Percentiles rank a stretch among this genome's conserved stretches.
These are phyloP conservation scores for Amia ocellicauda DNA, from an alignment of 2,113 vertebrate species.

Conservation along the genomic window DNA sequence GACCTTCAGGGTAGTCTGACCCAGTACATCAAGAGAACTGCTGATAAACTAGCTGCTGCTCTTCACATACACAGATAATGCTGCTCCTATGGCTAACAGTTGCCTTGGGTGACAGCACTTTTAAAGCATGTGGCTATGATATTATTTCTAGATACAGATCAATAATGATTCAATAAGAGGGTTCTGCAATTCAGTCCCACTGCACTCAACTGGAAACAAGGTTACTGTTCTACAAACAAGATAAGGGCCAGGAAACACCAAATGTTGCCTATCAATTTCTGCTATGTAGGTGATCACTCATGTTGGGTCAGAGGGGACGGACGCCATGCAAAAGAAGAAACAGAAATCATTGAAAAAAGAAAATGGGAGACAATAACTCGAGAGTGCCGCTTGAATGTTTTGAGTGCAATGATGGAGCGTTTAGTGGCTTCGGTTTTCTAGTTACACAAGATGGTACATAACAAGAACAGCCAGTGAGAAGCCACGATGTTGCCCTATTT, in stretches of 20 bases:
- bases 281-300: not conserved
- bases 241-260: conserved; percentile 1
- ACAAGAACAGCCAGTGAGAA: not conserved
- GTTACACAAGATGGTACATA: not conserved
- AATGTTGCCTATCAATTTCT: not conserved
- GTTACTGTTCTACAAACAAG: conserved; percentile 4
- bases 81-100: not conserved
- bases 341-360: not conserved
- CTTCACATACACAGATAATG: not conserved
- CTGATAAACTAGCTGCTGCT: not conserved
- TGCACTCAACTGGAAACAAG: not conserved
- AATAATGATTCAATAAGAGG: conserved; percentile 3
- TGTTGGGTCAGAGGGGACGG: not conserved
- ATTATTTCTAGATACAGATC: not conserved
- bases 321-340: not conserved
- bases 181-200: not conserved
- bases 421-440: not conserved
- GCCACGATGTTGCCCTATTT: not conserved
- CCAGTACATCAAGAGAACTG: not conserved
- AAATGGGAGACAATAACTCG: not conserved
- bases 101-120: not conserved
- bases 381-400: not conserved
- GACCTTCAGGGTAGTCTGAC: too few relatives aligned
- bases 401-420: not conserved
- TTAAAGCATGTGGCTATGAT: not conserved